Evolutionary conservation across 2,888 invertebrate genomes (phyloP).

Genomic region (Scaptomyza tumidula): DNA sequence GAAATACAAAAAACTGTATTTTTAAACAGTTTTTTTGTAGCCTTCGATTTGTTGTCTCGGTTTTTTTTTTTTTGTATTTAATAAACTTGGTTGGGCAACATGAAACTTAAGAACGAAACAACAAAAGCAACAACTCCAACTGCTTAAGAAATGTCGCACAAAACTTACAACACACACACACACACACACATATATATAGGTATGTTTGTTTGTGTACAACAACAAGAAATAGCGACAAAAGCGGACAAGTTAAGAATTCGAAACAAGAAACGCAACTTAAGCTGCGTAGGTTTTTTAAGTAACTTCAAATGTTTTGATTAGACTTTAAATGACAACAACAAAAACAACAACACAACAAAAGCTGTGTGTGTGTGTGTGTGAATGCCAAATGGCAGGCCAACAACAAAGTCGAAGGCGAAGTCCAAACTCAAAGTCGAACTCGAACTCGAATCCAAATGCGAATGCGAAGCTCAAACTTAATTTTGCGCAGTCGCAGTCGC

Average conservation of each 20-base stretch:
- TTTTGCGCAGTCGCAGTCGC: conserved; percentile 37
- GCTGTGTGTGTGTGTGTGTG: conserved; percentile 33
- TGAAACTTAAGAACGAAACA: conserved; percentile 32
- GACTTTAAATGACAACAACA: conserved; percentile 74
- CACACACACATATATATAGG: background rate
- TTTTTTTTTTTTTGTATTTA: conserved; percentile 5
- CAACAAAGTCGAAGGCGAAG: conserved; percentile 25
- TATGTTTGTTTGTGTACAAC: conserved; percentile 10
- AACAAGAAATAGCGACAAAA: conserved; percentile 34
- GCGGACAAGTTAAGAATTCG: conserved; percentile 73
- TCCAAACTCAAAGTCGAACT: conserved; percentile 23
- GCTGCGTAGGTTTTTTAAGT: conserved; percentile 80
- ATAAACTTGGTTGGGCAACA: conserved; percentile 38
- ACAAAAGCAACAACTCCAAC: conserved; percentile 30
- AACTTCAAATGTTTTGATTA: conserved; percentile 80
- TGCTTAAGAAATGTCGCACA: conserved; percentile 59
- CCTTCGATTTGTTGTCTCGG: conserved; percentile 27
- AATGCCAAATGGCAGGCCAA: conserved; percentile 64
- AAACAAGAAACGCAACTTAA: conserved; percentile 80
- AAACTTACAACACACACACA: conserved; percentile 29
- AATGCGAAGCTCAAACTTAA: conserved; percentile 27
- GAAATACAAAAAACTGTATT: too few relatives aligned
- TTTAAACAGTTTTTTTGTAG: background rate
- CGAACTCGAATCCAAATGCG: conserved; percentile 26
- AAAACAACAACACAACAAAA: conserved; percentile 44